These are phyloP conservation scores for Wiebesia pumilae DNA, from an alignment of 1,140 invertebrate genomes.

Conservation along the genomic window DNA sequence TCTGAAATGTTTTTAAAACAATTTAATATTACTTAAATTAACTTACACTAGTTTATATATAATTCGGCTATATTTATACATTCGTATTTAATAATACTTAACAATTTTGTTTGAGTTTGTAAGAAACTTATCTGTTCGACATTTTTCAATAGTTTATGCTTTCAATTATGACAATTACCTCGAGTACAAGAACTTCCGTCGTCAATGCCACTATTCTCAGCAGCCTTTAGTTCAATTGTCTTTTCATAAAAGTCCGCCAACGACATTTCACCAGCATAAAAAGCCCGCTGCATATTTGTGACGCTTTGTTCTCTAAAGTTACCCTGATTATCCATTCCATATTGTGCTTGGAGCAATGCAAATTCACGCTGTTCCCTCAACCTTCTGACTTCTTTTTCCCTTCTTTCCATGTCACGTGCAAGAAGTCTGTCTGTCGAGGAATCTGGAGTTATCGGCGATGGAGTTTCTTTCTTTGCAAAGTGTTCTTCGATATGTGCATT, in stretches of 20 bases:
- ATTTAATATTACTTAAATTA: no score
- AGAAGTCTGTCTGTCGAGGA: constrained; percentile 76
- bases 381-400: constrained; percentile 82
- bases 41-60: no score
- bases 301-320: constrained; percentile 88
- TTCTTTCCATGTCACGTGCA: constrained; percentile 78
- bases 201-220: constrained; percentile 86
- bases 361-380: constrained; percentile 87
- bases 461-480: constrained; percentile 74
- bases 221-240: constrained; percentile 83
- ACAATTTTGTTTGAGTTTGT: no score
- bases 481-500: constrained; percentile 83
- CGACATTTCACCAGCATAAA: constrained; percentile 88
- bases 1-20: no score
- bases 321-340: constrained; percentile 91
- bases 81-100: no score
- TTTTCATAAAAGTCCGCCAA: constrained; percentile 90
- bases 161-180: constrained; percentile 69
- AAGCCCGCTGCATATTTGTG: constrained; percentile 87
- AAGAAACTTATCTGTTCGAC: no score
- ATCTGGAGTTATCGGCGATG: constrained; percentile 75
- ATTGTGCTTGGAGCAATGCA: constrained; percentile 86
- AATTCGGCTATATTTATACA: no score
- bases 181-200: constrained; percentile 87
- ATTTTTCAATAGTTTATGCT: not conserved